Evolutionary conservation across 1,140 invertebrate species (phyloP).

Genomic region (Trachelipus rathkii): DNA sequence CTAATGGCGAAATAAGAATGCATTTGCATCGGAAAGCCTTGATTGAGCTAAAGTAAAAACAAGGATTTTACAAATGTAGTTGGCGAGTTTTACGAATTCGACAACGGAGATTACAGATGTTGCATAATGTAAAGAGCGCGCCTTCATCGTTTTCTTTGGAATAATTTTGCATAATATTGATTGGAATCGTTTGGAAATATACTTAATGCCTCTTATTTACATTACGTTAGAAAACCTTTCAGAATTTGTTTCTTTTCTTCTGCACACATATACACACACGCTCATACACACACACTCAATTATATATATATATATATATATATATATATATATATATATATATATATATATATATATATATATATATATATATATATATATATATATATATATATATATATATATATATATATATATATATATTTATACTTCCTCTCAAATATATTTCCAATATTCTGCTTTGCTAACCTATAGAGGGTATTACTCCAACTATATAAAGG

Average conservation of each 20-base stretch:
- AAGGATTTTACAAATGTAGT: conserved; percentile 13
- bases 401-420: no score
- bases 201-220: neutral
- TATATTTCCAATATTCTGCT: no score
- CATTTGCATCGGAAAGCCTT: conserved; percentile 9
- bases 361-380: conserved; percentile 3
- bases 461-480: no score
- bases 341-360: conserved; percentile 17
- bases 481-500: no score
- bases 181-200: conserved; percentile 11
- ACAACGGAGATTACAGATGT: conserved; percentile 10
- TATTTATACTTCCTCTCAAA: no score
- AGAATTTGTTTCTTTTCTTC: no score
- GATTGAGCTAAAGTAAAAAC: conserved; percentile 13
- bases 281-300: neutral
- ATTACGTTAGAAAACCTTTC: neutral
- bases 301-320: conserved; percentile 13
- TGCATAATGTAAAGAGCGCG: conserved; percentile 6
- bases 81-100: conserved; percentile 7
- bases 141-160: conserved; percentile 6
- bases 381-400: neutral
- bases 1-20: conserved; percentile 12
- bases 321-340: conserved; percentile 20
- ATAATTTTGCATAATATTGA: conserved; percentile 9
- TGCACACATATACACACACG: no score